A percentile compares a stretch with the other conserved stretches of the same genome.
phyloP scores from a whole-genome alignment of 2,797 vertebrate genomes.

The Acanthurus tractus region DNA sequence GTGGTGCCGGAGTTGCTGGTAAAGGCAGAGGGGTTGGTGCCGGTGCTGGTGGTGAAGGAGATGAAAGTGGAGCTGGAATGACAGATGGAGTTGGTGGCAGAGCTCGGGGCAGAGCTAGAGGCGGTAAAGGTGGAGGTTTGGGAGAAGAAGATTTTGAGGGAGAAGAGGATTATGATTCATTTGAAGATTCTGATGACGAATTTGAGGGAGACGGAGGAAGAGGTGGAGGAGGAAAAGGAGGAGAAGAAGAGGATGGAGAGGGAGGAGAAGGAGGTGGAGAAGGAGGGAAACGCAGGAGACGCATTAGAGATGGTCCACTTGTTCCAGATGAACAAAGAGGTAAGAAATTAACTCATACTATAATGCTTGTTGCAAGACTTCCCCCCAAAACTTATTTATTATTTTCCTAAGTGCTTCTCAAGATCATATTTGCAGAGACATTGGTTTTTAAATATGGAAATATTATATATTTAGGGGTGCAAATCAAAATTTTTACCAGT shows the following conservation, averaged over 20 bases:
- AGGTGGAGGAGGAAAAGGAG: slow-evolving; percentile 1
- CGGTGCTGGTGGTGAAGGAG: neutral
- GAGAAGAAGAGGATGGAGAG: neutral
- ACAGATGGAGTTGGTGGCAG: neutral
- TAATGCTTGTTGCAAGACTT: neutral
- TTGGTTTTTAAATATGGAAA: no score
- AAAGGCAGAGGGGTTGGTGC: neutral
- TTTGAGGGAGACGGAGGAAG: slow-evolving; percentile 24
- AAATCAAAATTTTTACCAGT: no score
- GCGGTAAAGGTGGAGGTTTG: neutral
- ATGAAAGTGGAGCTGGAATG: neutral
- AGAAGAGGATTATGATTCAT: slow-evolving; percentile 46
- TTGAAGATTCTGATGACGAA: slow-evolving; percentile 52
- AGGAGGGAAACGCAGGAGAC: slow-evolving; percentile 60
- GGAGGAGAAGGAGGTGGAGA: slow-evolving; percentile 23
- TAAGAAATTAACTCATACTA: slow-evolving; percentile 58
- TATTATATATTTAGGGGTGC: no score
- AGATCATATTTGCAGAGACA: no score
- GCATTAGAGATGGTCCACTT: slow-evolving; percentile 62
- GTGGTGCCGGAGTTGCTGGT: neutral
- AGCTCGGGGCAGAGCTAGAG: neutral
- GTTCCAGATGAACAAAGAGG: slow-evolving; percentile 76
- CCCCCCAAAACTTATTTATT: neutral
- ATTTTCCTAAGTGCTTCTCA: neutral
- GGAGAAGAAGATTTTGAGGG: slow-evolving; percentile 26